Conservation (phyloP, 2,888 invertebrate species). For the Schizotus pectinicornis region DNA sequence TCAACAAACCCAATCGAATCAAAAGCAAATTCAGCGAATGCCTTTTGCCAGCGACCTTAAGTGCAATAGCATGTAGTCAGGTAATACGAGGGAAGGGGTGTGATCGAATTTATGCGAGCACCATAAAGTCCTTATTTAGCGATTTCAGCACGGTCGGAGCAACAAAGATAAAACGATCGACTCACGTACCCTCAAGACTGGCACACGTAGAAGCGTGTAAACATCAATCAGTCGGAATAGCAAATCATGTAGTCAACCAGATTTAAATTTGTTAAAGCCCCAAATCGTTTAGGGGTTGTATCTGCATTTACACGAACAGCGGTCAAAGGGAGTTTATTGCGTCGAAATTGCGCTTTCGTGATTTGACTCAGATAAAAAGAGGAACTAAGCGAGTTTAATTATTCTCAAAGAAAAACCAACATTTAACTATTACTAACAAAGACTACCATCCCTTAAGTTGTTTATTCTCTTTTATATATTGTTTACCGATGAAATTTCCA, state of each 20-base stretch:
- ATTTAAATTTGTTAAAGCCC: background rate
- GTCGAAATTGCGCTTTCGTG: too few relatives aligned
- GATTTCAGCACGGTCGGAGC: background rate
- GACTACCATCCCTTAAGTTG: too few relatives aligned
- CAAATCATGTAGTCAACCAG: constrained; percentile 2
- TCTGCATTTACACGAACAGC: too few relatives aligned
- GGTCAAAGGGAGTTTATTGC: too few relatives aligned
- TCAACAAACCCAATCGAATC: too few relatives aligned
- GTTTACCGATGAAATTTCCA: too few relatives aligned
- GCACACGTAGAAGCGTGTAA: background rate
- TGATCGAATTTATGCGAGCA: constrained; percentile 4
- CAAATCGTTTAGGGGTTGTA: too few relatives aligned
- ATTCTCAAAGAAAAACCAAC: too few relatives aligned
- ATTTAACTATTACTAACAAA: too few relatives aligned
- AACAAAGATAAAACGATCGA: constrained; percentile 3
- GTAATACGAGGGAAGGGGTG: constrained; percentile 1
- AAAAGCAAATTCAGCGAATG: background rate
- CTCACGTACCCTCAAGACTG: background rate
- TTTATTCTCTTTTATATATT: too few relatives aligned
- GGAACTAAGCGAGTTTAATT: background rate
- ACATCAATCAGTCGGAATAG: constrained; percentile 5
- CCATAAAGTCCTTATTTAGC: constrained; percentile 11
- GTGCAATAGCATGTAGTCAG: constrained; percentile 5
- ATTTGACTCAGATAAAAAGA: background rate
- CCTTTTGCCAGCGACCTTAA: background rate